These are phyloP conservation scores for Meta bourneti DNA, from an alignment of 2,888 invertebrate genomes.

Conservation along the genomic window DNA sequence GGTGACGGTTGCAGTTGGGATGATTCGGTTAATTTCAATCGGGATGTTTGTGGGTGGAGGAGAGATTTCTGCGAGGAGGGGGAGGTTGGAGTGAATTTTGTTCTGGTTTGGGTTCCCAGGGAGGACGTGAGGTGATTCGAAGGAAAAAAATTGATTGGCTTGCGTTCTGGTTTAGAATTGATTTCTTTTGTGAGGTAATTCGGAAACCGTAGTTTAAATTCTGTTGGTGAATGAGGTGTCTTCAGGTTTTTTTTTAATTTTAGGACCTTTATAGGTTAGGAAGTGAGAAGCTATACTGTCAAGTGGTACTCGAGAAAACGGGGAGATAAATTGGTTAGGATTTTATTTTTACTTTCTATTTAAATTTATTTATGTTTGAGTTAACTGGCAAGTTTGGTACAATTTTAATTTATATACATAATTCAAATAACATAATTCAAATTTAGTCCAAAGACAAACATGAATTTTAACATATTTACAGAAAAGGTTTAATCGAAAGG, in stretches of 20 bases:
- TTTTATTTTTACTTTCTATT: too few species aligned
- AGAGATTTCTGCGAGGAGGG: background rate
- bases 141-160: background rate
- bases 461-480: too few species aligned
- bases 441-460: too few species aligned
- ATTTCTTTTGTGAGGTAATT: background rate
- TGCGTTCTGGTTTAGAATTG: background rate
- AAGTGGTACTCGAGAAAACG: too few species aligned
- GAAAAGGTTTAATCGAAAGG: too few species aligned
- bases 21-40: constrained; percentile 66
- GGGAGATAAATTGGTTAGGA: too few species aligned
- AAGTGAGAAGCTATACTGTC: too few species aligned
- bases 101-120: background rate
- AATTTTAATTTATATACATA: too few species aligned
- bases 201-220: background rate
- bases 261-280: too few species aligned
- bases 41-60: constrained; percentile 41
- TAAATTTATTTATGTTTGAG: too few species aligned
- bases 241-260: background rate
- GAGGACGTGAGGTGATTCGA: background rate
- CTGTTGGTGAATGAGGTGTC: background rate
- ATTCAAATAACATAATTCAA: too few species aligned
- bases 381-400: too few species aligned
- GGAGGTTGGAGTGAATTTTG: background rate
- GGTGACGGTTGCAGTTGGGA: constrained; percentile 7